Base-by-base conservation (phyloP, 2,113 vertebrate genomes). In the Daubentonia madagascariensis region DNA sequence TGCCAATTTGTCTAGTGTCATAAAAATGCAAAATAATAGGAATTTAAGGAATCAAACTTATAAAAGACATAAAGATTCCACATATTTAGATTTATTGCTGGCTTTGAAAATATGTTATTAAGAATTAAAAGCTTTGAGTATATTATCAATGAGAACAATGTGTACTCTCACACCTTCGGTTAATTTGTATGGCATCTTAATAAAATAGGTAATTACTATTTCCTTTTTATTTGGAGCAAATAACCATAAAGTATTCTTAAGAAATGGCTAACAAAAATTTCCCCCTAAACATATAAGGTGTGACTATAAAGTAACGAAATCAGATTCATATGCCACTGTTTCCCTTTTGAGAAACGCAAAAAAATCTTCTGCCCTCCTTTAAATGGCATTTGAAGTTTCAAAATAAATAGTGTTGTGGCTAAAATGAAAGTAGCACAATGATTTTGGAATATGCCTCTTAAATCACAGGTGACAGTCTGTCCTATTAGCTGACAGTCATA, bases 401-500 rank as follows among this genome's bases (percentile, higher is more conserved):
- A 85, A 89, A 57, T 87, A 57, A 73, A 59, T 35, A 22, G 25
- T 1, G 17, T 5, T 45, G n/a, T 48, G 32, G 50, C 43, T 78
- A n/a, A 40, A 50, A 65, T 6, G 20, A 52, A 87, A 70, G 72
- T 0, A 37, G 40, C 57, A 22, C 4, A 11, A 4, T 10, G 37
- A 50, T 40, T 85, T 1, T 30, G 63, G 28, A 45, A 28, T 3
- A 8, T 0, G 14, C 59, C 68, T 52, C 61, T 25, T 3, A 20
- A 1, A 50, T 5, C 35, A 10, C 1, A 16, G 65, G 37, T 11
- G 43, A 37, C 22, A 45, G 20, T 13, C 43, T 13, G 14, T 23
- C 22, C 50, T 7, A 0, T 4, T 12, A 37, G 59, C 0, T 10
- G 57, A 35, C 1, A 43, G 23, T 0, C 52, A 9, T 0, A 4